Evolutionary conservation across 2,113 vertebrate genomes (phyloP).

Genomic region (Mixornis gularis): DNA sequence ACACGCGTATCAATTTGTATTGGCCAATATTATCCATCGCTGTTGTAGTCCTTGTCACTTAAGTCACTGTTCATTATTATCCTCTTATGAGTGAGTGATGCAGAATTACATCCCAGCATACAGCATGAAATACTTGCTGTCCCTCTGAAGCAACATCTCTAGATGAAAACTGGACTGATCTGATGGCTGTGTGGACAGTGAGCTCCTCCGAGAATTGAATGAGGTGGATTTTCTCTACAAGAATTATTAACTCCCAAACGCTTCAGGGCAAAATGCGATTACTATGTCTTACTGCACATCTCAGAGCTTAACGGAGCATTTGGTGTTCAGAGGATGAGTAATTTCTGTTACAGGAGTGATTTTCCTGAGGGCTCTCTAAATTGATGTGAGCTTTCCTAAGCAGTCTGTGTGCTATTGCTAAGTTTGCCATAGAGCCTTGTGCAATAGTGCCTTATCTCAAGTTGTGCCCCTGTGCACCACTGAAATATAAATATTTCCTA

Average conservation of each 20-base stretch:
- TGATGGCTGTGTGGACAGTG: not conserved
- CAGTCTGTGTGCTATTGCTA: not conserved
- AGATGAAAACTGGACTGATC: not conserved
- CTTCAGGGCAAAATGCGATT: not conserved
- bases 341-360: not conserved
- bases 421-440: not conserved
- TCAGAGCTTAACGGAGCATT: not conserved
- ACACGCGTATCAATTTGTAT: rapidly evolving
- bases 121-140: not conserved
- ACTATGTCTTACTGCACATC: not conserved
- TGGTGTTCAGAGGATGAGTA: not conserved
- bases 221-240: conserved; percentile 15
- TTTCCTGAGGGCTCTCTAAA: not conserved
- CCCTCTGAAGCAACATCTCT: not conserved
- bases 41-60: not conserved
- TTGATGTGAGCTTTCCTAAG: not conserved
- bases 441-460: not conserved
- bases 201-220: not conserved
- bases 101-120: not conserved
- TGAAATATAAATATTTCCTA: not conserved
- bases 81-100: not conserved
- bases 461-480: not conserved
- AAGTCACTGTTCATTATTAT: not conserved
- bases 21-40: not conserved
- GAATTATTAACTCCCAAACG: not conserved